Evolutionary conservation across 2,797 vertebrate genomes (phyloP).

Genomic region (Vultur gryphus): DNA sequence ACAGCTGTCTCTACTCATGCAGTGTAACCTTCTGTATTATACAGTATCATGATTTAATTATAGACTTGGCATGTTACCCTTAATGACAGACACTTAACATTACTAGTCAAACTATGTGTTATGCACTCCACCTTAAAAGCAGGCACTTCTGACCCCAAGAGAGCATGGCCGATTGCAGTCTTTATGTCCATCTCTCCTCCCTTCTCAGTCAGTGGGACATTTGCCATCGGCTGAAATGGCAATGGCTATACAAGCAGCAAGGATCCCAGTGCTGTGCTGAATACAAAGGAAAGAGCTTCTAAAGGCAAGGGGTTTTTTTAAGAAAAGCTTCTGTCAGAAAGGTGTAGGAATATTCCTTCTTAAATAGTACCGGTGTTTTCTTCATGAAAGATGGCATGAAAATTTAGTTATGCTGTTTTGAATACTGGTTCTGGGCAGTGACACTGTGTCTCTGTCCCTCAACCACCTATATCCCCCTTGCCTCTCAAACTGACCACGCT

Average conservation of each 20-base stretch:
- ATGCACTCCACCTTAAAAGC: conserved; percentile 53
- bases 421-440: neutral
- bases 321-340: neutral
- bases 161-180: neutral
- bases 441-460: neutral
- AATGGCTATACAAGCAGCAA: neutral
- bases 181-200: neutral
- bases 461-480: neutral
- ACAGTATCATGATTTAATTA: conserved; percentile 69
- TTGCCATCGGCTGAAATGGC: neutral
- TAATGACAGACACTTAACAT: conserved; percentile 65
- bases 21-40: conserved; percentile 63
- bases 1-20: conserved; percentile 60
- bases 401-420: neutral
- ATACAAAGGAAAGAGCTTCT: neutral
- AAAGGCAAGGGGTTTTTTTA: neutral
- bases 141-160: conserved; percentile 42
- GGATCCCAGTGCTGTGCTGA: neutral
- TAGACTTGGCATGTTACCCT: conserved; percentile 59
- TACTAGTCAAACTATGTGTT: conserved; percentile 47
- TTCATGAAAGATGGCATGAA: neutral
- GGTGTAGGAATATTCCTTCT: neutral
- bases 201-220: neutral
- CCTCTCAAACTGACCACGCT: neutral
- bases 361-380: neutral